Base-by-base conservation (phyloP, 2,888 invertebrate genomes). In the Hofmannophila pseudospretella region DNA sequence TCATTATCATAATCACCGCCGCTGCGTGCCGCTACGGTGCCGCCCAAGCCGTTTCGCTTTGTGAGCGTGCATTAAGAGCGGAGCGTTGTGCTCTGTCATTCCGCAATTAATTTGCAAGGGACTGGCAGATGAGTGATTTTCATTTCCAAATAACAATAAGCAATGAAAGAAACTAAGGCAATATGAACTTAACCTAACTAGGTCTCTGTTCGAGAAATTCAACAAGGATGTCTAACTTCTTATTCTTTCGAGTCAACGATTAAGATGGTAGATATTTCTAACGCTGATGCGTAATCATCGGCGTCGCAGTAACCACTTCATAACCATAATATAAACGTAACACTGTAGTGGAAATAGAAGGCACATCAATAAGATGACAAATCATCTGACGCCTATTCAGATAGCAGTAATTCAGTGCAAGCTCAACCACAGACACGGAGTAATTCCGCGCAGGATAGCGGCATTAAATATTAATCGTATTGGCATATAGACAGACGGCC, bases 1-100 rank as follows among this genome's bases (percentile, higher is more conserved):
- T 81, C 84, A 85, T 86, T 86, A 85, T 82, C 78, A 86, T 85
- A 85, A 85, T 85, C 82, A 85, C 84, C 76, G 68, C 60, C 64
- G 71, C 78, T 71, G 76, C 75, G 72, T 76, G 75, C 67, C 74
- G 69, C 67, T 63, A 58, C 68, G 73, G 65, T 57, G 70, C 74
- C 78, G 76, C 80, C 78, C 79, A 70, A 74, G 74, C 74, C 73
- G 76, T 76, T 74, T 79, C 75, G 76, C 82, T 84, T 82, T 85
- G 84, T 84, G 77, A 79, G 59, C 72, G 72, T 74, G 74, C 80
- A 81, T 82, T 84, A 84, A 80, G 77, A 73, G 67, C 67, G 58
- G 66, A 67, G 67, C 69, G 74, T 73, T 76, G 75, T 79, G 80
- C 80, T 80, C 77, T 75, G 79, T 81, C 80, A 79, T 81, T 77